These are phyloP conservation scores for Raja brachyura DNA, from an alignment of 2,113 vertebrate genomes.

Conservation along the genomic window DNA sequence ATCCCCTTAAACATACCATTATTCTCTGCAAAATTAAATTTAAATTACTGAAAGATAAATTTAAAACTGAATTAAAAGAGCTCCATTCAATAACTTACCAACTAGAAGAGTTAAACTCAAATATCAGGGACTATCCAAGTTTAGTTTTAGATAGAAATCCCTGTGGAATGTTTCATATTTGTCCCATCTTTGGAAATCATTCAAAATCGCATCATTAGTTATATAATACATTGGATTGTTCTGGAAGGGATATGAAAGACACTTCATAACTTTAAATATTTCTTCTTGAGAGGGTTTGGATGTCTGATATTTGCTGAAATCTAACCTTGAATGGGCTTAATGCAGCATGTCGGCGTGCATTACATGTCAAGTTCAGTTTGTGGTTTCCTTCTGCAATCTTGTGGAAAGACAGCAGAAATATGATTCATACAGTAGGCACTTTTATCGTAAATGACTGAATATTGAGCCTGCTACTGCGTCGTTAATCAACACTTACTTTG, in stretches of 20 bases:
- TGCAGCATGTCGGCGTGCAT: neutral
- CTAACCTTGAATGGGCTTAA: neutral
- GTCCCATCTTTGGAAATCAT: no score
- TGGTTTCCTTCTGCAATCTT: neutral
- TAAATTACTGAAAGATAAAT: neutral
- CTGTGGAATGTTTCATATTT: no score
- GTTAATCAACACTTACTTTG: neutral
- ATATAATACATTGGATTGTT: no score
- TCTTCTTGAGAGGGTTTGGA: neutral
- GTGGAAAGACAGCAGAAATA: neutral
- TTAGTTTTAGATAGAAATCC: neutral
- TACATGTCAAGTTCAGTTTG: neutral
- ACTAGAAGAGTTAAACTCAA: neutral
- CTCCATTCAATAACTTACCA: neutral
- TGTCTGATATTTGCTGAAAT: neutral
- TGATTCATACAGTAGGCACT: neutral
- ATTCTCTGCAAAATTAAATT: neutral
- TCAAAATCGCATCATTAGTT: no score
- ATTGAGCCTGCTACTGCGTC: neutral
- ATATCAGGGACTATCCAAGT: neutral
- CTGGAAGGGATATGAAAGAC: no score
- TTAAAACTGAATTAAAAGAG: neutral
- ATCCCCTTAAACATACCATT: neutral
- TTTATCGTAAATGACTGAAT: neutral
- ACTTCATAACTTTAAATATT: no score